Percentiles rank a stretch among this genome's conserved stretches.
Conservation (phyloP, 1,140 invertebrate genomes). For the Apis florea region DNA sequence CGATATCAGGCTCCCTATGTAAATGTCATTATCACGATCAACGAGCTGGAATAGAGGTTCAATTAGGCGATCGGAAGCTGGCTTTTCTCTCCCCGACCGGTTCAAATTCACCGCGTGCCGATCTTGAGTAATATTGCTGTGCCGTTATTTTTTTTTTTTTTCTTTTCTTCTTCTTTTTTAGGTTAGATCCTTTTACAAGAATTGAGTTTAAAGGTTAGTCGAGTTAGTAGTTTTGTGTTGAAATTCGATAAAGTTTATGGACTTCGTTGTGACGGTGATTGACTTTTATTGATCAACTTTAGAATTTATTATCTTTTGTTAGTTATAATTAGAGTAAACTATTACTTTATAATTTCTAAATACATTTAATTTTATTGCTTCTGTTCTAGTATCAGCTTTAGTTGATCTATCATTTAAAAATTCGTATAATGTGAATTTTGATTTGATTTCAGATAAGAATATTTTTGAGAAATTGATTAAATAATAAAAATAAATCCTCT, state of each 20-base stretch:
- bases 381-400: no score
- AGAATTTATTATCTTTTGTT: background rate
- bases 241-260: background rate
- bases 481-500: no score
- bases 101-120: background rate
- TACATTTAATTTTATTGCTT: background rate
- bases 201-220: background rate
- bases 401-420: no score
- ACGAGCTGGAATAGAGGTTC: constrained; percentile 10
- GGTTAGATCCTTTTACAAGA: background rate
- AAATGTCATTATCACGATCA: constrained; percentile 67
- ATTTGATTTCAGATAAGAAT: no score
- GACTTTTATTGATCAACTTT: background rate
- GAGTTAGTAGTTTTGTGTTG: background rate
- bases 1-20: constrained; percentile 28
- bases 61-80: constrained; percentile 48
- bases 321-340: background rate
- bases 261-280: background rate
- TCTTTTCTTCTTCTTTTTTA: background rate
- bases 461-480: no score
- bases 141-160: no score
- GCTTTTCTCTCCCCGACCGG: background rate
- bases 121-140: background rate
- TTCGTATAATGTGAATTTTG: no score
- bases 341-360: no score